Base-by-base conservation (phyloP, 1,140 invertebrate species). In the Anastatus disparis region DNA sequence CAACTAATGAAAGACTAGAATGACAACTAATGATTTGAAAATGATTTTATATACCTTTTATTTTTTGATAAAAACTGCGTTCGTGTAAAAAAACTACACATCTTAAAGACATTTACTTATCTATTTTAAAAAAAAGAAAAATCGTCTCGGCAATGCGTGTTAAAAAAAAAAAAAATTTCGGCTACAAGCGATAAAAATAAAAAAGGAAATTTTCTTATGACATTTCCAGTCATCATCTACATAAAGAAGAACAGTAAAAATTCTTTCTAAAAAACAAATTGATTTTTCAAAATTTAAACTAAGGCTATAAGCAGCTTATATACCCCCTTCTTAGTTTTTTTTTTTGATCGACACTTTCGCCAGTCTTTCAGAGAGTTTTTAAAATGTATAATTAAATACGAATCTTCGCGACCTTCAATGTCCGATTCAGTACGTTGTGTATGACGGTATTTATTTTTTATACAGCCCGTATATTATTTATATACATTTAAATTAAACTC, bases 381-480 rank as follows among this genome's bases (percentile, higher is more conserved):
- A n/a, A 22, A 35, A 55, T 46, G 52, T 58, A 35, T 6, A 59
- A 68, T 27, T 59, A 27, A n/a, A n/a, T 68, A 61, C 46, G 7
- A 27, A 31, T 22, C 24, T n/a, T 48, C 38, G 44, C 31, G 26
- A 59, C 44, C 15, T 71, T 42, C 20, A 29, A 66, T 50, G 31
- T 59, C 24, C 27, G 35, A 61, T 61, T 59, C 31, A 72, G 46
- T 53, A 61, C 44, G 40, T 66, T 67, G 9, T 46, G 7, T 24
- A 10, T 24, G 29, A 58, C 26, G 27, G n/a, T n/a, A n/a, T n/a
- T n/a, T n/a, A n/a, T n/a, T n/a, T n/a, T 13, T 22, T 72, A 22
- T 42, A 9, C 13, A 17, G 13, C 29, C 26, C 26, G 20, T 46
- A 59, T 70, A 61, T 53, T n/a, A 66, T 38, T 38, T 52, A 65